Percentiles rank a stretch among this genome's conserved stretches.
phyloP scores from a whole-genome alignment of 2,113 vertebrate species.

The Gallinago undulata region DNA sequence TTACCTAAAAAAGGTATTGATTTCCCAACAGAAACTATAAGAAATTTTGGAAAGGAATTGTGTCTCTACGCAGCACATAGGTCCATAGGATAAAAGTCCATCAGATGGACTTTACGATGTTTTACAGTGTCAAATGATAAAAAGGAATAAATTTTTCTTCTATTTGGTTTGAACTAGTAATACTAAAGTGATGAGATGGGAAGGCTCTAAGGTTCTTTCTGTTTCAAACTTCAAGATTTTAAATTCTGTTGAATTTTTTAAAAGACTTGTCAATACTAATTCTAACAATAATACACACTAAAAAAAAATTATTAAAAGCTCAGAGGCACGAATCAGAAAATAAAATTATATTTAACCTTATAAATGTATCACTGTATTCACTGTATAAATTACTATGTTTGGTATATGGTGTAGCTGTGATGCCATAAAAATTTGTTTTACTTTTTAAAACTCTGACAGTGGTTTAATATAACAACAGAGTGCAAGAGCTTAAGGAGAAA shows the following conservation, averaged over 20 bases:
- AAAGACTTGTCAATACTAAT: neutral
- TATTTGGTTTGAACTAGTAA: neutral
- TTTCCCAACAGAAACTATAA: neutral
- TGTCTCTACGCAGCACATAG: neutral
- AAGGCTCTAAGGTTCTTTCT: accelerated
- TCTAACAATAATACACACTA: neutral
- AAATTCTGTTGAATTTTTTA: neutral
- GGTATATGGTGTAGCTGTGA: neutral
- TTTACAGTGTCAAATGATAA: neutral
- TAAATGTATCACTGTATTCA: neutral
- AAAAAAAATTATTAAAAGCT: neutral
- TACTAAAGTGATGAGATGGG: neutral
- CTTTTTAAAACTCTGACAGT: neutral
- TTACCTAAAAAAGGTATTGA: neutral
- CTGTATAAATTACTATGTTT: neutral
- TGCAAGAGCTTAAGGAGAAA: neutral
- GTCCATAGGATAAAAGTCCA: neutral
- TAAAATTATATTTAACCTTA: neutral
- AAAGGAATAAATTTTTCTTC: neutral
- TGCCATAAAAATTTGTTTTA: neutral
- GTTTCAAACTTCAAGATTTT: neutral
- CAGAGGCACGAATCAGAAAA: neutral
- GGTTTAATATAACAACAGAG: neutral
- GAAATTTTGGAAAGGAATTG: neutral
- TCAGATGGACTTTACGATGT: neutral